Conservation (phyloP, 2,888 invertebrate genomes). For the Allygus modestus region DNA sequence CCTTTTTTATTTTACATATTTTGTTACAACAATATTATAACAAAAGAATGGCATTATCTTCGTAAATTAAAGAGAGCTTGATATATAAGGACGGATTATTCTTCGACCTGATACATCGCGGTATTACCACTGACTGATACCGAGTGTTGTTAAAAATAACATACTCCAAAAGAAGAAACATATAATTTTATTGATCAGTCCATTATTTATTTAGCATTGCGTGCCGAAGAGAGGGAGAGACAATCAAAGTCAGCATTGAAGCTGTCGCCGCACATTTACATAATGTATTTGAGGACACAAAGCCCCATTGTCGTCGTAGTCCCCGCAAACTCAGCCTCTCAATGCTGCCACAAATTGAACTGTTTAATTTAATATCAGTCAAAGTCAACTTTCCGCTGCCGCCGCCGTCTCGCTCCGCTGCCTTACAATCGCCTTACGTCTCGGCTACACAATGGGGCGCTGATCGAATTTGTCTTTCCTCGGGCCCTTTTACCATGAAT, state of each 20-base stretch:
- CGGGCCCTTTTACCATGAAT: slow-evolving; percentile 41
- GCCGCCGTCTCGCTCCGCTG: not conserved
- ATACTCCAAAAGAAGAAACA: too few species aligned
- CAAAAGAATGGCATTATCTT: too few species aligned
- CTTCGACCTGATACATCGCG: too few species aligned
- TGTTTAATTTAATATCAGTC: slow-evolving; percentile 59
- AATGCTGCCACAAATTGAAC: slow-evolving; percentile 55
- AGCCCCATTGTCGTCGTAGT: slow-evolving; percentile 47
- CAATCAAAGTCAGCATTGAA: slow-evolving; percentile 29
- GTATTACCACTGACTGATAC: too few species aligned
- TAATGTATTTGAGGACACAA: slow-evolving; percentile 56
- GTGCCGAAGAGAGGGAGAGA: slow-evolving; percentile 15
- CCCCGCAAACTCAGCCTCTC: slow-evolving; percentile 49
- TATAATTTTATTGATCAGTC: not conserved
- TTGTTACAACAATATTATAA: too few species aligned
- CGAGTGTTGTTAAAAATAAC: too few species aligned
- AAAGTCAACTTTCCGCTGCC: slow-evolving; percentile 52
- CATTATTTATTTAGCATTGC: slow-evolving; percentile 21
- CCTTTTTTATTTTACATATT: too few species aligned
- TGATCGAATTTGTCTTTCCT: slow-evolving; percentile 46
- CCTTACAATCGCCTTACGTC: slow-evolving; percentile 47
- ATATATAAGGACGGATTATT: too few species aligned
- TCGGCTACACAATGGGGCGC: slow-evolving; percentile 17
- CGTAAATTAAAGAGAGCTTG: too few species aligned
- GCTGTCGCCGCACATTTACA: slow-evolving; percentile 41